phyloP scores from a whole-genome alignment of 2,888 invertebrate species.

The Calephelis perditalis region DNA sequence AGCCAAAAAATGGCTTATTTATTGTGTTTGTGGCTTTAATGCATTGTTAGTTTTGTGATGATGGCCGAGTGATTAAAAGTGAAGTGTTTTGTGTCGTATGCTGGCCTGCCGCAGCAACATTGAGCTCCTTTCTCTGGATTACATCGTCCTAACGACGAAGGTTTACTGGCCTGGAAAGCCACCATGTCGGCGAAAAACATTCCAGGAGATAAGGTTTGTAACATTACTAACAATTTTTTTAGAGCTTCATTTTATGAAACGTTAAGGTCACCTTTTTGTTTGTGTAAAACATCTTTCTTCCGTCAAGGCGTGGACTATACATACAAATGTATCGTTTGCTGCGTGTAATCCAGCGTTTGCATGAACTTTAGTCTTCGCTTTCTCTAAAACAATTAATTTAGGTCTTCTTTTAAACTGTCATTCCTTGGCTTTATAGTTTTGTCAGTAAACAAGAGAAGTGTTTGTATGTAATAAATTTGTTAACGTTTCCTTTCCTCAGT shows the following conservation, averaged over 20 bases:
- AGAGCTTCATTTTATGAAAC: constrained; percentile 25
- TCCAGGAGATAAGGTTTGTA: constrained; percentile 89
- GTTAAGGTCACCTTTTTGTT: constrained; percentile 50
- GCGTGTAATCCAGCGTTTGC: constrained; percentile 21
- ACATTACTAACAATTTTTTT: constrained; percentile 18
- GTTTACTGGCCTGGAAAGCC: constrained; percentile 59
- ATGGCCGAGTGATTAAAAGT: constrained; percentile 76
- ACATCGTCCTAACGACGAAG: constrained; percentile 69
- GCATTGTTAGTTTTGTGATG: constrained; percentile 70
- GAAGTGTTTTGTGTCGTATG: constrained; percentile 76
- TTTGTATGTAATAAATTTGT: background rate
- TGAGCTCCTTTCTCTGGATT: constrained; percentile 75
- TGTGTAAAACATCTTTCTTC: constrained; percentile 65
- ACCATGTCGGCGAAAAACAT: constrained; percentile 88
- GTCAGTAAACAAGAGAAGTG: constrained; percentile 1
- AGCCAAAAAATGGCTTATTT: constrained; percentile 72
- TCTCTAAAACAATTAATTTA: background rate
- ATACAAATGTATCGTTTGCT: constrained; percentile 24
- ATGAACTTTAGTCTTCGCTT: background rate
- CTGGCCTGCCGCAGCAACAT: constrained; percentile 71
- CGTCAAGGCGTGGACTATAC: constrained; percentile 37
- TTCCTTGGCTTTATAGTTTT: constrained; percentile 3
- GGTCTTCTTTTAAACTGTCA: background rate
- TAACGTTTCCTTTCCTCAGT: no score
- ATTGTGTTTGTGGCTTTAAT: constrained; percentile 73